Conservation (phyloP, 2,888 invertebrate species). For the Pristionchus arcanus region DNA sequence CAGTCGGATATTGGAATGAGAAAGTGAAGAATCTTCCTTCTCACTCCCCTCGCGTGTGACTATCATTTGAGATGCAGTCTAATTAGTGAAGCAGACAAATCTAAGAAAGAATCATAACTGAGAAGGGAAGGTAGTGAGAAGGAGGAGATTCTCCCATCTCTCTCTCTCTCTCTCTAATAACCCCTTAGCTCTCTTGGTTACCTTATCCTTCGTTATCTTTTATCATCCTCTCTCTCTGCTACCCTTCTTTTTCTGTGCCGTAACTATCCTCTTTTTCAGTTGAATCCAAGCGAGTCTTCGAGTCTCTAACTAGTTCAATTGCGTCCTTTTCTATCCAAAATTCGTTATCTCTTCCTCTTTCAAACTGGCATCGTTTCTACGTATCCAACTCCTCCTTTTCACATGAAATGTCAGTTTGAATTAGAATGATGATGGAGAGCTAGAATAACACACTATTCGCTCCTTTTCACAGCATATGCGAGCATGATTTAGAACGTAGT, state of each 20-base stretch:
- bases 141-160: constrained; percentile 27
- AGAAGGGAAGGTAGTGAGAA: background rate
- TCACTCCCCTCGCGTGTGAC: constrained; percentile 32
- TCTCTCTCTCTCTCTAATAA: constrained; percentile 9
- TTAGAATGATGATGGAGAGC: constrained; percentile 21
- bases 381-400: constrained; percentile 10
- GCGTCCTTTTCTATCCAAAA: constrained; percentile 44
- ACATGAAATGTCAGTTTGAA: constrained; percentile 32
- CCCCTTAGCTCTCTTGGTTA: background rate
- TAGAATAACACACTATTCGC: constrained; percentile 23
- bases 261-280: constrained; percentile 2
- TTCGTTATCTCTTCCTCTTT: constrained; percentile 48
- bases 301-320: constrained; percentile 46
- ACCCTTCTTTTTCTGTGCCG: background rate
- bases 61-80: constrained; percentile 52
- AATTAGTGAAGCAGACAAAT: constrained; percentile 48
- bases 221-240: background rate
- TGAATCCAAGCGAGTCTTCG: background rate
- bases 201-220: constrained; percentile 30
- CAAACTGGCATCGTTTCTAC: constrained; percentile 38
- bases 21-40: constrained; percentile 35
- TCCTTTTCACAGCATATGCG: background rate
- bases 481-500: background rate
- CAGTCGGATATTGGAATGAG: constrained; percentile 40
- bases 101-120: constrained; percentile 11